phyloP scores from a whole-genome alignment of 2,888 invertebrate genomes.

The Fabriciana adippe region DNA sequence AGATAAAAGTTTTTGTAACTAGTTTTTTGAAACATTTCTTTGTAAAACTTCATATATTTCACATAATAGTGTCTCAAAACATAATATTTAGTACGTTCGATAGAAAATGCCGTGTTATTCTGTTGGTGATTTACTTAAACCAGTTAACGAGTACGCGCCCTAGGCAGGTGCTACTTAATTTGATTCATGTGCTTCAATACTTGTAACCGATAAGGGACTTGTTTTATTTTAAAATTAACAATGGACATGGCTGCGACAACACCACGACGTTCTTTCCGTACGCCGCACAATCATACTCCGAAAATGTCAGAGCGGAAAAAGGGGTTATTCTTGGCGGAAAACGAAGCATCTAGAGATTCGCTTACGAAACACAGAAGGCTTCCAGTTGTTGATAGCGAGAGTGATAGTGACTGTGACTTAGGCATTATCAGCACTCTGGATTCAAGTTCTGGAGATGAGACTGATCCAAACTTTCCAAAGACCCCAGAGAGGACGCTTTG shows the following conservation, averaged over 20 bases:
- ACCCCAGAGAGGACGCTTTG: conserved; percentile 63
- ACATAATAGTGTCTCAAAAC: conserved; percentile 1
- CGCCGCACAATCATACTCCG: conserved; percentile 76
- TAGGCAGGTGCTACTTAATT: conserved; percentile 39
- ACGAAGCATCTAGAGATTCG: conserved; percentile 56
- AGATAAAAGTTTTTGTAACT: conserved; percentile 42
- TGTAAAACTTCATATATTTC: background rate
- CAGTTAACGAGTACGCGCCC: conserved; percentile 34
- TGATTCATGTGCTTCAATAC: conserved; percentile 46
- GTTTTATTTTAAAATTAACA: conserved; percentile 34
- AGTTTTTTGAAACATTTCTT: background rate
- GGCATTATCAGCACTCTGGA: conserved; percentile 82
- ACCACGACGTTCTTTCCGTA: conserved; percentile 67
- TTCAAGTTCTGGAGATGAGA: conserved; percentile 75
- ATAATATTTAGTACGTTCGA: background rate
- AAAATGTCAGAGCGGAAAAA: conserved; percentile 84
- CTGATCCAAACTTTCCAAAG: conserved; percentile 61
- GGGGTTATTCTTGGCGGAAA: conserved; percentile 79
- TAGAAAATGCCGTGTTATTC: conserved; percentile 4
- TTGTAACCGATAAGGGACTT: conserved; percentile 39
- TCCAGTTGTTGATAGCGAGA: conserved; percentile 74
- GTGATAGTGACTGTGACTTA: conserved; percentile 78
- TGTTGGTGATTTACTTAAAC: conserved; percentile 1
- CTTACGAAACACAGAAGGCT: conserved; percentile 68
- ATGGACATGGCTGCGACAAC: conserved; percentile 65